Percentiles rank a stretch among this genome's conserved stretches.
These are phyloP conservation scores for Hippopotamyrus pictus DNA, from an alignment of 2,797 vertebrate species.

Conservation along the genomic window DNA sequence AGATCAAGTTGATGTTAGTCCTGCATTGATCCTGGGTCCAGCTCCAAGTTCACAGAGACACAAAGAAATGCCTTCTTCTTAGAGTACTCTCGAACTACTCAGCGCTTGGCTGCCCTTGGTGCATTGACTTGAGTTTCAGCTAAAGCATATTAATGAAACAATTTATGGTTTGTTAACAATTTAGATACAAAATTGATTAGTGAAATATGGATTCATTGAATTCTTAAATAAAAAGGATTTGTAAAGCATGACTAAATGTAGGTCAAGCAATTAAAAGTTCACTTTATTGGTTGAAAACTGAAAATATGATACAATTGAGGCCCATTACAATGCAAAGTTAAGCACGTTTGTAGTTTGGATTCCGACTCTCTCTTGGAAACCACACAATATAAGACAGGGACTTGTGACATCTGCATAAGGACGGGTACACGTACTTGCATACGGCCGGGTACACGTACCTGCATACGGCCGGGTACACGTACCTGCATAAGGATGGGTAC, in stretches of 20 bases:
- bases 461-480: too few relatives aligned
- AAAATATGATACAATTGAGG: not conserved
- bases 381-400: not conserved
- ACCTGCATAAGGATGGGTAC: too few relatives aligned
- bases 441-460: too few relatives aligned
- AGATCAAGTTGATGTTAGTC: not conserved
- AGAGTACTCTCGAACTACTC: not conserved
- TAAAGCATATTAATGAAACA: not conserved
- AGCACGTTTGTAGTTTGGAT: not conserved
- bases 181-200: not conserved
- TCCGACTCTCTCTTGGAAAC: not conserved
- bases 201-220: not conserved
- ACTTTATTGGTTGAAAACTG: not conserved
- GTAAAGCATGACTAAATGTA: not conserved
- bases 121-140: not conserved
- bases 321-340: not conserved
- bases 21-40: not conserved
- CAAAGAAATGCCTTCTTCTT: not conserved
- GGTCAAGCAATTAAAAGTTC: not conserved
- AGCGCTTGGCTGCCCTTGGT: not conserved
- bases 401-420: not conserved
- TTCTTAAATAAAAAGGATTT: not conserved
- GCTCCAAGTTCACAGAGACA: not conserved
- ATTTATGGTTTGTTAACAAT: not conserved
- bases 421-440: not conserved